Evolutionary conservation across 2,113 vertebrate genomes (phyloP).

Genomic region (Trematomus loennbergii): DNA sequence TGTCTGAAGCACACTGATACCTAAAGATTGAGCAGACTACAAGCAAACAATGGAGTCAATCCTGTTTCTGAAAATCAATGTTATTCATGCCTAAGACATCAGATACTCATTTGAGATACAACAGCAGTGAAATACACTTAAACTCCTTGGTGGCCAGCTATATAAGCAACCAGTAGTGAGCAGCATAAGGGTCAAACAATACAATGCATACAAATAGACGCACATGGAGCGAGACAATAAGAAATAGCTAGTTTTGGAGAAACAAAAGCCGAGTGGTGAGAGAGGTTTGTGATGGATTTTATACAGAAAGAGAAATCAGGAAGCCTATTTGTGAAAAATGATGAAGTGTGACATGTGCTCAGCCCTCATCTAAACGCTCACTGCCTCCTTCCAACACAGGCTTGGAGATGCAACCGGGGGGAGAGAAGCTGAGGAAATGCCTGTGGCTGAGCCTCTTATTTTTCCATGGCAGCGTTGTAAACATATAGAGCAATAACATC

Average conservation of each 20-base stretch:
- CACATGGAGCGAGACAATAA: slow-evolving; percentile 29
- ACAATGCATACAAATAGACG: slow-evolving; percentile 49
- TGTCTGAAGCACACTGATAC: no score
- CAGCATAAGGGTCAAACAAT: not conserved
- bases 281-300: slow-evolving; percentile 26
- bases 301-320: slow-evolving; percentile 23
- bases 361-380: slow-evolving; percentile 13
- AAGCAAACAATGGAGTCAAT: not conserved
- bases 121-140: slow-evolving; percentile 3
- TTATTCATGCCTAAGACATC: not conserved
- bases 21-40: not conserved
- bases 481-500: slow-evolving; percentile 69
- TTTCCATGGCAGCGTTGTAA: slow-evolving; percentile 73
- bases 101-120: slow-evolving; percentile 1
- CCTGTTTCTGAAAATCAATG: not conserved
- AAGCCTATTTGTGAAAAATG: slow-evolving; percentile 45
- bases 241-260: slow-evolving; percentile 11
- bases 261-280: slow-evolving; percentile 20
- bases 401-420: slow-evolving; percentile 35
- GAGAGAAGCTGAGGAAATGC: slow-evolving; percentile 64
- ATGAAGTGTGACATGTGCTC: slow-evolving; percentile 56
- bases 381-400: slow-evolving; percentile 33
- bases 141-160: not conserved
- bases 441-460: slow-evolving; percentile 64
- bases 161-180: not conserved